phyloP scores from a whole-genome alignment of 2,113 vertebrate genomes.

The Phalacrocorax pelagicus region DNA sequence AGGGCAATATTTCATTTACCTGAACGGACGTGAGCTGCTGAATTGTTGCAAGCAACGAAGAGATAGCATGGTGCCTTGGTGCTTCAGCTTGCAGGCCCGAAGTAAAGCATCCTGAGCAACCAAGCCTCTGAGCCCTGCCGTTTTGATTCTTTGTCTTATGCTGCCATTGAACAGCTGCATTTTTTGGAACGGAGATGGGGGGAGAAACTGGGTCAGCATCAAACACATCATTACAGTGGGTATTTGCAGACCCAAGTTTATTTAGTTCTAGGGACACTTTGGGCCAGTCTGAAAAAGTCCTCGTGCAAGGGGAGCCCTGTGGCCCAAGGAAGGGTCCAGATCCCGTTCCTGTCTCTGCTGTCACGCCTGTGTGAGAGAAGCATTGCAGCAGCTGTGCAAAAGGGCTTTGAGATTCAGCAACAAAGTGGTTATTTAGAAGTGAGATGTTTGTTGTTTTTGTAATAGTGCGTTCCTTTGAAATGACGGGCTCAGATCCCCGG shows the following conservation, averaged over 20 bases:
- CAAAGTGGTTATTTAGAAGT: neutral
- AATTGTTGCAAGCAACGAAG: neutral
- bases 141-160: neutral
- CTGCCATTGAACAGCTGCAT: neutral
- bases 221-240: accelerated
- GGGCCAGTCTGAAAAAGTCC: neutral
- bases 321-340: neutral
- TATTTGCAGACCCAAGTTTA: neutral
- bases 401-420: neutral
- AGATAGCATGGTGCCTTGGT: neutral
- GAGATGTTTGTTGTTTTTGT: neutral
- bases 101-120: neutral
- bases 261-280: neutral
- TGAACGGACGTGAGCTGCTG: neutral
- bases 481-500: neutral
- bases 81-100: neutral
- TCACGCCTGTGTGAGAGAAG: neutral
- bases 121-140: neutral
- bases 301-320: neutral
- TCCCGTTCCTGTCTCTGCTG: neutral
- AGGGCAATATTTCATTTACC: neutral
- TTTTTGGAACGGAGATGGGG: neutral
- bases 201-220: neutral
- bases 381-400: neutral
- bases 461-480: neutral